Base-by-base conservation (phyloP, 2,113 vertebrate species). In the Petromus typicus region DNA sequence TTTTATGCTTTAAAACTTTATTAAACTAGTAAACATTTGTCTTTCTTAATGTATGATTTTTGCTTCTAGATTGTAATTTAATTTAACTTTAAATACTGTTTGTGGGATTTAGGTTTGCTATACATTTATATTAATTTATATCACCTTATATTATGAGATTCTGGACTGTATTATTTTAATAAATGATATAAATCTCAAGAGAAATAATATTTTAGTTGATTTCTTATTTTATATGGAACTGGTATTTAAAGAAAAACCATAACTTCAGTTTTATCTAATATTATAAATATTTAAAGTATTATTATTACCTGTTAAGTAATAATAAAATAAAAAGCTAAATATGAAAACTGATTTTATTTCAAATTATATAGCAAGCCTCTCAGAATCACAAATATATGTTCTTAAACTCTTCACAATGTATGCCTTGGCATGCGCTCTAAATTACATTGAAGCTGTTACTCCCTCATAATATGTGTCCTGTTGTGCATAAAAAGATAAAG, bases 141-240 rank as follows among this genome's bases (percentile, higher is more conserved):
- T 92, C 27, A 34, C 34, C 82, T 57, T 89, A 37, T 80, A 80
- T 90, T 89, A 90, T 94, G 80, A 89, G 34, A 40, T 78, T 86
- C 45, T 93, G 54, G 25, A 64, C 7, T 94, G 22, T 64, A 71
- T 57, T 6, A 93, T 78, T 82, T 11, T 84, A 27, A 66, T 88
- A 90, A 54, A 11, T 85, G 3, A 56, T 22, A 63, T 82, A 82
- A 95, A 64, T 90, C 6, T 90, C 48, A 37, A 90, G 4, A 23
- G 25, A 18, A 23, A 54, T 6, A 54, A 63, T 76, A 7, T n/a
- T 86, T 63, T 51, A 43, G 5, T 67, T 73, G 69, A 76, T 86
- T 83, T 37, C 20, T 64, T 25, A 88, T 80, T 93, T 95, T 83
- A 57, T 93, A 93, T n/a, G 89, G 14, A 89, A 96, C 51, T 59